These are phyloP conservation scores for Batillaria attramentaria DNA, from an alignment of 1,140 invertebrate species.

Conservation along the genomic window DNA sequence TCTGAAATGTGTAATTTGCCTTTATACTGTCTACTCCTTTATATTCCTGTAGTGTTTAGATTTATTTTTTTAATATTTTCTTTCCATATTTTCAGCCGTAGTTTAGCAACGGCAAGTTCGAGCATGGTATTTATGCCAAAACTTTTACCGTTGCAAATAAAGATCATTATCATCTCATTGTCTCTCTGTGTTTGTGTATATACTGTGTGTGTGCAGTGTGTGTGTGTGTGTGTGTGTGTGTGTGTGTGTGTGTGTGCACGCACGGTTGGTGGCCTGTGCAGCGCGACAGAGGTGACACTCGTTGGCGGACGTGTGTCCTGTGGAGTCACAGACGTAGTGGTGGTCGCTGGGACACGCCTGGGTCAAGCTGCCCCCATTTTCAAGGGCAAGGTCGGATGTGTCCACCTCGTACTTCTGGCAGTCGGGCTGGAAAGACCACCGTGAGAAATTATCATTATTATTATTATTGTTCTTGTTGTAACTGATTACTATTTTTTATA, in stretches of 20 bases:
- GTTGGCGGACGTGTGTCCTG: background rate
- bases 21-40: too few species aligned
- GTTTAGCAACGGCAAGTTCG: too few species aligned
- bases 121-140: too few species aligned
- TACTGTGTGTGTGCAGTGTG: too few species aligned
- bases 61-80: too few species aligned
- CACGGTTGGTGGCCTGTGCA: too few species aligned
- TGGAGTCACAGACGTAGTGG: constrained; percentile 21
- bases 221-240: constrained; percentile 10
- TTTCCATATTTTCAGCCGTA: too few species aligned
- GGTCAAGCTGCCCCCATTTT: background rate
- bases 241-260: background rate
- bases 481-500: background rate
- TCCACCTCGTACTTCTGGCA: constrained; percentile 29
- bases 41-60: too few species aligned
- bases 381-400: constrained; percentile 32
- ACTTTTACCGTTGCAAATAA: too few species aligned
- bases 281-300: constrained; percentile 34
- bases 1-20: too few species aligned
- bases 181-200: too few species aligned
- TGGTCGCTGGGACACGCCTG: constrained; percentile 3
- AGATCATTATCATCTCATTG: too few species aligned
- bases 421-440: constrained; percentile 17
- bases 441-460: background rate
- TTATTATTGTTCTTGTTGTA: background rate